These are phyloP conservation scores for Karalla daura DNA, from an alignment of 2,797 vertebrate species.

Conservation along the genomic window DNA sequence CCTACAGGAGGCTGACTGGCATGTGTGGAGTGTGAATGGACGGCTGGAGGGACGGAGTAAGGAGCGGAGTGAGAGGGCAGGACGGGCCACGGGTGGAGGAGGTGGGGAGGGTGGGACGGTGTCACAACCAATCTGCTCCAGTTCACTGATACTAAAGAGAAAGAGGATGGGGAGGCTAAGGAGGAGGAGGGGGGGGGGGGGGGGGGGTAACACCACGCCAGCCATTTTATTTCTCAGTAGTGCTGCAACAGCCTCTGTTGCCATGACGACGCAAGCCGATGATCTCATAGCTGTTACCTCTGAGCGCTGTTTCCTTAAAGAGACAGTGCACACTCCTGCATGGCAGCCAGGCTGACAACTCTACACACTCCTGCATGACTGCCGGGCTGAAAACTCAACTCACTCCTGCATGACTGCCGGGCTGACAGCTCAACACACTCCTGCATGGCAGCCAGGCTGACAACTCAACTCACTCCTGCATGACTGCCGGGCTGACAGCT, in stretches of 20 bases:
- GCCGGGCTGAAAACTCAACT: conserved; percentile 29
- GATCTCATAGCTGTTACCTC: conserved; percentile 85
- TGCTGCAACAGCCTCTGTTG: conserved; percentile 85
- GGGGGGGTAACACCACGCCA: conserved; percentile 66
- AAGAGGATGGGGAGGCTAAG: conserved; percentile 58
- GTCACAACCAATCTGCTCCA: conserved; percentile 80
- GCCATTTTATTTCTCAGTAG: conserved; percentile 85
- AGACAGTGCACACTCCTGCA: conserved; percentile 65
- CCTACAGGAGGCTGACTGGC: conserved; percentile 67
- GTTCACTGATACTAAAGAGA: conserved; percentile 81
- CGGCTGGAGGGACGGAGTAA: conserved; percentile 56
- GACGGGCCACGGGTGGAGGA: conserved; percentile 37
- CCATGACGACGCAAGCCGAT: conserved; percentile 84
- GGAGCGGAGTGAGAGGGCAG: conserved; percentile 65
- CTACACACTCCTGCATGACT: conserved; percentile 29
- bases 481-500: conserved; percentile 25
- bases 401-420: conserved; percentile 25
- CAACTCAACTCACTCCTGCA: conserved; percentile 56
- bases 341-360: conserved; percentile 60
- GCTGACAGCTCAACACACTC: neutral
- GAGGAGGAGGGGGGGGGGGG: conserved; percentile 37
- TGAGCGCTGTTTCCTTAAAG: conserved; percentile 78
- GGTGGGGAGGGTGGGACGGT: conserved; percentile 16
- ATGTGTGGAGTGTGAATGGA: conserved; percentile 70
- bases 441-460: conserved; percentile 56